A percentile compares a stretch with the other conserved stretches of the same genome.
These are phyloP conservation scores for Apotomis turbidana DNA, from an alignment of 2,888 invertebrate genomes.

Conservation along the genomic window DNA sequence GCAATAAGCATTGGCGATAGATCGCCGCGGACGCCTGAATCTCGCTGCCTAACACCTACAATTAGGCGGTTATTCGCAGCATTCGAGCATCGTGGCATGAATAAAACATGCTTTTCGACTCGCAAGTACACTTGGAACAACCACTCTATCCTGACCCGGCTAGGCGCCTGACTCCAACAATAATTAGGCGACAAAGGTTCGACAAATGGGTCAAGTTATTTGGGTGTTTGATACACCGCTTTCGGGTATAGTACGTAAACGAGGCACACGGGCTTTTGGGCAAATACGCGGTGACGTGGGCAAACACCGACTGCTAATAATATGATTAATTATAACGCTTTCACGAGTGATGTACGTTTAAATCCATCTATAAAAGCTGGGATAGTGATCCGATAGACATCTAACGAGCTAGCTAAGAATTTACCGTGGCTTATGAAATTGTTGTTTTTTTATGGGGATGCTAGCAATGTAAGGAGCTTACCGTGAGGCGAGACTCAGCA, in stretches of 20 bases:
- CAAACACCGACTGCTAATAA: constrained; percentile 66
- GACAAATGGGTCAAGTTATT: constrained; percentile 49
- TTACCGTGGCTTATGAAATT: background rate
- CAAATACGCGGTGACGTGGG: constrained; percentile 61
- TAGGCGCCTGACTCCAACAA: constrained; percentile 42
- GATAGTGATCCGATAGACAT: too few species aligned
- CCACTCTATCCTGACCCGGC: constrained; percentile 55
- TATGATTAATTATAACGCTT: constrained; percentile 68
- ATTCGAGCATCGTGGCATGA: constrained; percentile 73
- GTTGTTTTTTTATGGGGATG: constrained; percentile 22
- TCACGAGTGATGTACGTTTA: constrained; percentile 35
- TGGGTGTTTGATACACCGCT: constrained; percentile 54
- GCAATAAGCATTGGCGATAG: constrained; percentile 48
- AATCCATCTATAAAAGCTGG: background rate
- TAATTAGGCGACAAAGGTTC: constrained; percentile 32
- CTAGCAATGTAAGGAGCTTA: constrained; percentile 33
- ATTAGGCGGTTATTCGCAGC: constrained; percentile 77
- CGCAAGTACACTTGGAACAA: constrained; percentile 63
- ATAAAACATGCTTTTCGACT: constrained; percentile 77
- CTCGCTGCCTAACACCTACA: constrained; percentile 72
- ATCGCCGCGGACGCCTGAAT: constrained; percentile 56
- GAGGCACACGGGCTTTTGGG: constrained; percentile 56
- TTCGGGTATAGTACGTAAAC: constrained; percentile 54
- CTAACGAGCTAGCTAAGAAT: background rate
- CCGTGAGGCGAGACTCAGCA: constrained; percentile 31